Base-by-base conservation (phyloP, 2,888 invertebrate genomes). In the Physocephala rufipes region DNA sequence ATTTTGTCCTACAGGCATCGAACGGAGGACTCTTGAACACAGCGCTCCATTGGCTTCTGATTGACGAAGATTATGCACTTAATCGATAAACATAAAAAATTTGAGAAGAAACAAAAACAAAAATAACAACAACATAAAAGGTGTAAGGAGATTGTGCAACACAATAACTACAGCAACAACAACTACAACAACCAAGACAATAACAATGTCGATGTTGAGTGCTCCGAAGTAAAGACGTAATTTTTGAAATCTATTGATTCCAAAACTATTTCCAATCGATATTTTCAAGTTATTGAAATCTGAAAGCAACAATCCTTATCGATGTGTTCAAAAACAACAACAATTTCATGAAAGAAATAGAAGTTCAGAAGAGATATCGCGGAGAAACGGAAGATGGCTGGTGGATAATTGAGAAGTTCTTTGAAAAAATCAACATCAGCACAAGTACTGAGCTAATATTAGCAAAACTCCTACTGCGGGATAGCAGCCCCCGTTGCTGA, bases 41-140 rank as follows among this genome's bases (percentile, higher is more conserved):
- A 77, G 82, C 84, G 79, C 84, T 84, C 83, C 86, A 86, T 79
- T 86, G n/a, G 86, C 80, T 86, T 79, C 79, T 86, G 83, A 82
- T 86, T 79, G 84, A 84, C 80, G 84, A 86, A 81, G 84, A 86
- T 83, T 85, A 83, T 79, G 77, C 78, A 76, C 74, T 79, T 79
- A 80, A 79, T n/a, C n/a, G n/a, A n/a, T 71, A 68, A 75, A 76
- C 78, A 72, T 77, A n/a, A n/a, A n/a, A n/a, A n/a, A n/a, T n/a
- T n/a, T n/a, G n/a, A n/a, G n/a, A n/a, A n/a, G n/a, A n/a, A 75
- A 73, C 76, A 75, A 76, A 76, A 75, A 71, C 72, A 73, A 70
- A 67, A 74, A 74, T 62, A 70, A 70, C 51, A 53, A 63, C 36
- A 63, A 73, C 45, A n/a, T n/a, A n/a, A n/a, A n/a, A 72, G 45